A percentile compares a stretch with the other conserved stretches of the same genome.
Evolutionary conservation across 2,888 invertebrate genomes (phyloP).

Genomic region (Saturnia japonica): DNA sequence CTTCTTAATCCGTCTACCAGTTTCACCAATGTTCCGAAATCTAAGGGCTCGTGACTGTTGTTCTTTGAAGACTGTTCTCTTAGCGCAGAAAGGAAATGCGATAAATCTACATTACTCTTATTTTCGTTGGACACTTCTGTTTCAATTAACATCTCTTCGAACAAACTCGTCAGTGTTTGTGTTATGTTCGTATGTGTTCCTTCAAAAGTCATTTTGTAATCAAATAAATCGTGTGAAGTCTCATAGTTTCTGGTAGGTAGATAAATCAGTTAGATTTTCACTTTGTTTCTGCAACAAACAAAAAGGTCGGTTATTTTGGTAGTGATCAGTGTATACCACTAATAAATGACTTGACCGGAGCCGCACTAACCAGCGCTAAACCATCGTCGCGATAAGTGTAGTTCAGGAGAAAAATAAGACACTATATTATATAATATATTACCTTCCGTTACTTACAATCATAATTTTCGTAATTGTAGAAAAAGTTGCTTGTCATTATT

Average conservation of each 20-base stretch:
- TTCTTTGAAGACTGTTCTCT: slow-evolving; percentile 58
- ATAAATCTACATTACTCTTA: slow-evolving; percentile 56
- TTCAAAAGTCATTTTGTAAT: slow-evolving; percentile 51
- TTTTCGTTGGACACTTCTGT: slow-evolving; percentile 60
- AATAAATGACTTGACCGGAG: too few species aligned
- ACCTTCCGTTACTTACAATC: too few species aligned
- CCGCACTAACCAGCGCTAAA: too few species aligned
- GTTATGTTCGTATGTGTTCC: slow-evolving; percentile 65
- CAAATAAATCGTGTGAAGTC: slow-evolving; percentile 17
- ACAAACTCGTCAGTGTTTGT: slow-evolving; percentile 63
- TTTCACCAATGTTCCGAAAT: slow-evolving; percentile 68
- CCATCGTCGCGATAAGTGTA: too few species aligned
- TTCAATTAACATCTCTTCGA: slow-evolving; percentile 68
- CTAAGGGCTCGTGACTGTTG: slow-evolving; percentile 57
- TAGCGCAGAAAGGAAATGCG: slow-evolving; percentile 61
- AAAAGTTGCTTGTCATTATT: too few species aligned
- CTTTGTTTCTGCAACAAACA: slow-evolving; percentile 39
- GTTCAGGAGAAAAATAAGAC: too few species aligned
- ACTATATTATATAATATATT: too few species aligned
- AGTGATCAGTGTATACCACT: too few species aligned
- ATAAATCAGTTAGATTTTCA: slow-evolving; percentile 16
- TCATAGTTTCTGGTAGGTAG: slow-evolving; percentile 27
- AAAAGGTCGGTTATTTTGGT: not conserved
- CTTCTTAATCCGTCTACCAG: slow-evolving; percentile 65
- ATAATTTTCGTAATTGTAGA: too few species aligned